Percentiles rank a stretch among this genome's conserved stretches.
Evolutionary conservation across 2,113 vertebrate genomes (phyloP).

Genomic region (Anoplopoma fimbria): DNA sequence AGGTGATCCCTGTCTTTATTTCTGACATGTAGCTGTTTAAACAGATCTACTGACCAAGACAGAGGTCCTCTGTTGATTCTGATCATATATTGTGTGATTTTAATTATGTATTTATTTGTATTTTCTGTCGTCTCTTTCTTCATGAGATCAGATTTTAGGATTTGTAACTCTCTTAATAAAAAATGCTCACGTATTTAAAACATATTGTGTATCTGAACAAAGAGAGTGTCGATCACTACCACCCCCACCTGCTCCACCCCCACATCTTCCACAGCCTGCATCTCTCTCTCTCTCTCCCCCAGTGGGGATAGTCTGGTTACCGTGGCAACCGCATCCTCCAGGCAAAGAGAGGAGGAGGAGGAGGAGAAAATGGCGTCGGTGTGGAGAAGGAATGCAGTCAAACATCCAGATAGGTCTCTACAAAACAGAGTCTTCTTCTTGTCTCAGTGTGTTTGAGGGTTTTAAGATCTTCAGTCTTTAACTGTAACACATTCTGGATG

Average conservation of each 20-base stretch:
- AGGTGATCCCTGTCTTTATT: not conserved
- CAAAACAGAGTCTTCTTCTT: not conserved
- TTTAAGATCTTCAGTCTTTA: not conserved
- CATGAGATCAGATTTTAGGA: not conserved
- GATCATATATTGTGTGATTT: not conserved
- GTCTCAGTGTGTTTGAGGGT: not conserved
- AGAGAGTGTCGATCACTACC: not conserved
- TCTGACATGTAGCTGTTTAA: not conserved
- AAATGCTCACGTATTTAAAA: not conserved
- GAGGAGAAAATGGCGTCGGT: slow-evolving; percentile 26
- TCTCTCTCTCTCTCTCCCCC: slow-evolving; percentile 8
- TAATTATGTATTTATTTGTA: not conserved
- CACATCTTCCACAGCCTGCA: slow-evolving; percentile 6
- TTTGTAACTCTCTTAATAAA: not conserved
- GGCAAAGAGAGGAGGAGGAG: slow-evolving; percentile 2
- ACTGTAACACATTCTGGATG: not conserved
- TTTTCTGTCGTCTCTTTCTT: not conserved
- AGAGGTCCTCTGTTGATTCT: not conserved
- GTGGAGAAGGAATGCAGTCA: not conserved
- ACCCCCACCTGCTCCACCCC: slow-evolving; percentile 3
- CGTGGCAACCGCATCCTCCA: slow-evolving; percentile 49
- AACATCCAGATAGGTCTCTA: not conserved
- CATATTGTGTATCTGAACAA: slow-evolving; percentile 25
- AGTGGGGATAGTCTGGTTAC: slow-evolving; percentile 59
- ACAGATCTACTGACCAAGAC: not conserved